phyloP scores from a whole-genome alignment of 2,888 invertebrate genomes.

The Mactromeris polynyma region DNA sequence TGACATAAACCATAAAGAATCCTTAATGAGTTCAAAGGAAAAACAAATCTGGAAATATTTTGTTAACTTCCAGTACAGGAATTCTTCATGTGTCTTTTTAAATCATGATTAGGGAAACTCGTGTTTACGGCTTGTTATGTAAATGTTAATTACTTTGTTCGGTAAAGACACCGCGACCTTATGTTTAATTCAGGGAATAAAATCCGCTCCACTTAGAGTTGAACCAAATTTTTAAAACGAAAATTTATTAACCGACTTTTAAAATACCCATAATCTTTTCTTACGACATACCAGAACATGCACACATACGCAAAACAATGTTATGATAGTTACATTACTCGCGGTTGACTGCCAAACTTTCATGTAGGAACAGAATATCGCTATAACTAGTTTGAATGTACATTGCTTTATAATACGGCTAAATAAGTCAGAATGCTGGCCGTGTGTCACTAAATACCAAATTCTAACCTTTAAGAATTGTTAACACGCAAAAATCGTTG shows the following conservation, averaged over 20 bases:
- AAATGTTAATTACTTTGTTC: not conserved
- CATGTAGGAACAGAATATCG: no score
- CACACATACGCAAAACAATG: no score
- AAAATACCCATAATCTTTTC: not conserved
- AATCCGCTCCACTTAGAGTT: not conserved
- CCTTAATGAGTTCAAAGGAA: not conserved
- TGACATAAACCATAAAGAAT: no score
- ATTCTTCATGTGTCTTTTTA: not conserved
- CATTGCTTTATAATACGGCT: not conserved
- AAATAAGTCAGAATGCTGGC: not conserved
- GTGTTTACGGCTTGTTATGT: not conserved
- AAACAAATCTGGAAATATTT: not conserved
- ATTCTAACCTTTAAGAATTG: not conserved
- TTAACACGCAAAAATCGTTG: not conserved
- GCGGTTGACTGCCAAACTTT: no score
- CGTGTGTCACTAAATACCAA: not conserved
- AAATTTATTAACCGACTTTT: not conserved
- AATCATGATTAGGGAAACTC: not conserved
- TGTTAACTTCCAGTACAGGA: not conserved
- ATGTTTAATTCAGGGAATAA: not conserved
- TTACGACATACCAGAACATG: no score
- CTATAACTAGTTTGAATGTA: not conserved
- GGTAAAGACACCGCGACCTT: not conserved
- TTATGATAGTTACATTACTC: no score
- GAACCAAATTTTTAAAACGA: not conserved